Evolutionary conservation across 1,140 invertebrate genomes (phyloP).

Genomic region (Euwallacea similis): DNA sequence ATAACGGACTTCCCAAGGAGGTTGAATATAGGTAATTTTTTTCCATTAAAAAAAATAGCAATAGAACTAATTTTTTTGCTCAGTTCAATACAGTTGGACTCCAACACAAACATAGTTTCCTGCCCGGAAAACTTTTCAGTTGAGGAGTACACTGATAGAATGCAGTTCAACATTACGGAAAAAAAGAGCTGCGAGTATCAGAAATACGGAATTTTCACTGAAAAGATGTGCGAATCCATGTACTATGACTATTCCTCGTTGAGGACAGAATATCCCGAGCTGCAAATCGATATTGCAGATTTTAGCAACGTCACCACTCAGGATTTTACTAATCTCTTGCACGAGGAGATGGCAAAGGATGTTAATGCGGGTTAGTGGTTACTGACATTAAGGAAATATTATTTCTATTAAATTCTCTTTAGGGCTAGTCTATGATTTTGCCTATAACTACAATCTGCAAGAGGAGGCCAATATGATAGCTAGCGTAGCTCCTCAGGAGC

Average conservation of each 20-base stretch:
- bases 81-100: constrained; percentile 42
- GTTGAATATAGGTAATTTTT: constrained; percentile 48
- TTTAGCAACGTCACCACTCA: constrained; percentile 51
- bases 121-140: constrained; percentile 17
- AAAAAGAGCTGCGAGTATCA: constrained; percentile 46
- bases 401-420: neutral
- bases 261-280: constrained; percentile 50
- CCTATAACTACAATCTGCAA: constrained; percentile 43
- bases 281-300: constrained; percentile 50
- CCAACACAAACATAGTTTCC: constrained; percentile 39
- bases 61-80: constrained; percentile 8
- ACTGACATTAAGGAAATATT: too few relatives aligned
- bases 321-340: constrained; percentile 52
- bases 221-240: constrained; percentile 51
- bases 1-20: constrained; percentile 49
- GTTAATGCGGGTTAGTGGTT: constrained; percentile 41
- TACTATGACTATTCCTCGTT: constrained; percentile 49
- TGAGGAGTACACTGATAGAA: constrained; percentile 39
- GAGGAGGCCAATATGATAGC: constrained; percentile 43
- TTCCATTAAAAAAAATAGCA: neutral
- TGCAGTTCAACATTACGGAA: constrained; percentile 45
- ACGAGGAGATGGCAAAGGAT: constrained; percentile 52
- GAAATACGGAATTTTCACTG: constrained; percentile 47
- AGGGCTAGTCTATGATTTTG: constrained; percentile 49
- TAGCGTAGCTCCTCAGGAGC: constrained; percentile 51